Evolutionary conservation across 2,113 vertebrate genomes (phyloP), one percentile per base, ranked within the genome.

Genomic region (Piaya cayana): DNA sequence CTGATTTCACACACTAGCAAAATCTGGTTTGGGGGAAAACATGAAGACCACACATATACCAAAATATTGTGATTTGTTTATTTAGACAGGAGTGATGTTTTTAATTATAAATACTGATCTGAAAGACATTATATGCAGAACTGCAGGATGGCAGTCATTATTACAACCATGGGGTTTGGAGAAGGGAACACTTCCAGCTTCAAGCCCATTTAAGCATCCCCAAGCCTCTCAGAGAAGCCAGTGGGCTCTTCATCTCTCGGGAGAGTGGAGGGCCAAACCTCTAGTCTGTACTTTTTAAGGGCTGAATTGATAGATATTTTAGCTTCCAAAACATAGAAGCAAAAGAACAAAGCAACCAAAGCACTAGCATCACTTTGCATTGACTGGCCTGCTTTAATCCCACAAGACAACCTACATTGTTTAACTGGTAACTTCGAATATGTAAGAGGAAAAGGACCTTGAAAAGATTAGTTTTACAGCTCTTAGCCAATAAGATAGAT

Each of bases 401-500:
- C 70, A 69, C 8, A 32, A 68, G 36, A 42, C 71, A 53, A 22
- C 2, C 27, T n/a, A 20, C 34, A 58, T 32, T 9, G 5, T 80
- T 80, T 85, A 30, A 74, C 37, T 21, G 72, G 63, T 23, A 59
- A 29, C 11, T 92, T 65, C 2, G 2, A 63, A 62, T 21, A 34
- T 47, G 19, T 34, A 78, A 90, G 68, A 65, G 62, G 21, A 53
- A 89, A 65, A 85, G 13, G 58, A 59, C 55, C 68, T 55, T 50
- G 65, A 69, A 85, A 90, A 88, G 47, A 59, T 80, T 47, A 82
- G 60, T 25, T 94, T 90, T 86, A 78, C 36, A 82, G 14, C 47
- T 76, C 53, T 36, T 77, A 93, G 52, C 11, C 4, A 12, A 55
- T n/a, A 64, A 91, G 82, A 47, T 55, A 39, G 5, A 86, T 56